These are phyloP conservation scores for Palythoa heliodiscus DNA, from an alignment of 92 coral and sea anemone genomes.

Conservation along the genomic window DNA sequence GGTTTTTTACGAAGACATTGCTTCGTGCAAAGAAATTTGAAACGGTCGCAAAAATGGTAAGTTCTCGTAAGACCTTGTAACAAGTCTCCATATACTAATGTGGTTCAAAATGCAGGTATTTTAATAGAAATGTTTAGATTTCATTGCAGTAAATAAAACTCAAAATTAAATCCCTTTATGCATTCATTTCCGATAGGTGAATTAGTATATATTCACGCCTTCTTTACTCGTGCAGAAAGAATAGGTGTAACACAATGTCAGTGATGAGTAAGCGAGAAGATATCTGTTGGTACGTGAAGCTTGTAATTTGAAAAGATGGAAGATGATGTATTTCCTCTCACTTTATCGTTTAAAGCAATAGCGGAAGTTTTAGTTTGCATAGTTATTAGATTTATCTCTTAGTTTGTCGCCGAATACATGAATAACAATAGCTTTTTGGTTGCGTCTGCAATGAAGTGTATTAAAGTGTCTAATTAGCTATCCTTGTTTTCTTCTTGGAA, in stretches of 20 bases:
- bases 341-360: neutral
- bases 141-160: constrained; percentile 17
- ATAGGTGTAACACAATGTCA: neutral
- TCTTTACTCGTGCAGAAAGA: neutral
- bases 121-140: constrained; percentile 16
- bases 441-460: constrained; percentile 1
- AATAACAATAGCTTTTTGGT: constrained; percentile 23
- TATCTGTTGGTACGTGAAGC: neutral
- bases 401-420: constrained; percentile 21
- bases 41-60: neutral
- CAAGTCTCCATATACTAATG: neutral
- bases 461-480: neutral
- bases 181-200: too few species aligned
- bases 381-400: neutral
- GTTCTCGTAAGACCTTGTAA: neutral
- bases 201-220: too few species aligned
- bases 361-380: constrained; percentile 35
- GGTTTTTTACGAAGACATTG: too few species aligned
- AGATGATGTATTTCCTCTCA: neutral
- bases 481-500: neutral
- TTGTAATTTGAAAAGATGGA: neutral
- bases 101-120: neutral
- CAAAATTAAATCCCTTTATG: neutral
- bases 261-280: neutral
- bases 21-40: neutral